These are phyloP conservation scores for Cottoperca gobio DNA, from an alignment of 2,797 vertebrate genomes.

Conservation along the genomic window DNA sequence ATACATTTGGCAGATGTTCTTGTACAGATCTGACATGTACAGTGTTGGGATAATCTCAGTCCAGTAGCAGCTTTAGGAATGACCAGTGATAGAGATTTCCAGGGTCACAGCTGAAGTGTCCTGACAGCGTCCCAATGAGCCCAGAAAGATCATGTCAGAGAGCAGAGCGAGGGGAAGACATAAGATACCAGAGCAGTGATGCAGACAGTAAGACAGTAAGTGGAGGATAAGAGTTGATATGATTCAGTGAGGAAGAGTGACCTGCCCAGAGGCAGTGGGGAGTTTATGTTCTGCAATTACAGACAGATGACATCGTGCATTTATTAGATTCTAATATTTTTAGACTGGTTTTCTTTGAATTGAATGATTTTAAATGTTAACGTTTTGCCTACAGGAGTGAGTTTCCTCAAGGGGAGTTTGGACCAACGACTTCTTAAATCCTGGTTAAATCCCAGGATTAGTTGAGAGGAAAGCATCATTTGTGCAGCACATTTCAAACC, in stretches of 20 bases:
- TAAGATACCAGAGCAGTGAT: slow-evolving; percentile 20
- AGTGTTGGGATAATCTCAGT: background rate
- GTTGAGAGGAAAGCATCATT: background rate
- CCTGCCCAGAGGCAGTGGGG: no score
- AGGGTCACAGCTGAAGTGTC: slow-evolving; percentile 24
- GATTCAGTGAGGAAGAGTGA: slow-evolving; percentile 22
- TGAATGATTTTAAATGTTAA: background rate
- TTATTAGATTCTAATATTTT: background rate
- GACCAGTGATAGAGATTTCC: background rate
- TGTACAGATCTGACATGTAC: background rate
- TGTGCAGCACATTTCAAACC: background rate
- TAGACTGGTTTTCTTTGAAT: background rate
- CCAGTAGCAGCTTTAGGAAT: background rate
- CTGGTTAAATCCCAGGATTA: background rate
- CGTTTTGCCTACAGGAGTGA: background rate
- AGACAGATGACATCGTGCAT: background rate
- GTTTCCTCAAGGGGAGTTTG: background rate
- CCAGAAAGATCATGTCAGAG: slow-evolving; percentile 20
- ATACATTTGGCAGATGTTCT: background rate
- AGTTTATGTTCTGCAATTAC: no score
- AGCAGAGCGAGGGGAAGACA: background rate
- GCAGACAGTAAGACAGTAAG: slow-evolving; percentile 28
- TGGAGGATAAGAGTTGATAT: slow-evolving; percentile 10
- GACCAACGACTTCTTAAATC: slow-evolving; percentile 1
- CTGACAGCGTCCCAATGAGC: slow-evolving; percentile 5